Percentiles rank a stretch among this genome's conserved stretches.
These are phyloP conservation scores for Ferdinandea cuprea DNA, from an alignment of 2,888 invertebrate species.

Conservation along the genomic window DNA sequence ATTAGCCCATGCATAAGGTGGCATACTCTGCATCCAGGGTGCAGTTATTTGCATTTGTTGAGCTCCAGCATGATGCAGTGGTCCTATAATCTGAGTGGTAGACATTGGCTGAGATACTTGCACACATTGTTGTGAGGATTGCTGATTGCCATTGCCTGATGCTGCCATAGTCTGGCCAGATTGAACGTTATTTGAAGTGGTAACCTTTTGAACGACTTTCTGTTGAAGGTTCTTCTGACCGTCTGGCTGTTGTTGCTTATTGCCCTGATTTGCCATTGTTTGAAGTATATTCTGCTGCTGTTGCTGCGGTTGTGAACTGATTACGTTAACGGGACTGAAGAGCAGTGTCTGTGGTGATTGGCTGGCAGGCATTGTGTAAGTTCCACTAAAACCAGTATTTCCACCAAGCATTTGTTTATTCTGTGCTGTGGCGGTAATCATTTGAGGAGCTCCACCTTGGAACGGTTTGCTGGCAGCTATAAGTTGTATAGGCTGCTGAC, in stretches of 20 bases:
- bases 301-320: conserved; percentile 82
- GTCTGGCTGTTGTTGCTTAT: conserved; percentile 80
- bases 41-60: conserved; percentile 90
- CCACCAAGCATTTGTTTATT: conserved; percentile 87
- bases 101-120: conserved; percentile 89
- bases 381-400: conserved; percentile 82
- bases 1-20: conserved; percentile 88
- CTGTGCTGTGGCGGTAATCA: conserved; percentile 89
- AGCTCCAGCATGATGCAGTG: conserved; percentile 86
- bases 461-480: conserved; percentile 93
- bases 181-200: conserved; percentile 81
- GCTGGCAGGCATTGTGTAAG: conserved; percentile 91
- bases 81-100: conserved; percentile 89
- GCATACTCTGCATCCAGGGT: conserved; percentile 90
- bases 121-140: conserved; percentile 87
- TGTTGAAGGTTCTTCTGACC: conserved; percentile 82
- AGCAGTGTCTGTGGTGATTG: conserved; percentile 91
- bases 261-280: conserved; percentile 78
- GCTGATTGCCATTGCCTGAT: conserved; percentile 82
- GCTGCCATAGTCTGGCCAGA: conserved; percentile 80
- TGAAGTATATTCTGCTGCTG: conserved; percentile 83
- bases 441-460: conserved; percentile 92
- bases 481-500: conserved; percentile 85
- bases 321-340: conserved; percentile 84
- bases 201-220: conserved; percentile 85